A percentile compares a stretch with the other conserved stretches of the same genome.
phyloP scores from a whole-genome alignment of 2,113 vertebrate species.

The Dipodomys stephensi region DNA sequence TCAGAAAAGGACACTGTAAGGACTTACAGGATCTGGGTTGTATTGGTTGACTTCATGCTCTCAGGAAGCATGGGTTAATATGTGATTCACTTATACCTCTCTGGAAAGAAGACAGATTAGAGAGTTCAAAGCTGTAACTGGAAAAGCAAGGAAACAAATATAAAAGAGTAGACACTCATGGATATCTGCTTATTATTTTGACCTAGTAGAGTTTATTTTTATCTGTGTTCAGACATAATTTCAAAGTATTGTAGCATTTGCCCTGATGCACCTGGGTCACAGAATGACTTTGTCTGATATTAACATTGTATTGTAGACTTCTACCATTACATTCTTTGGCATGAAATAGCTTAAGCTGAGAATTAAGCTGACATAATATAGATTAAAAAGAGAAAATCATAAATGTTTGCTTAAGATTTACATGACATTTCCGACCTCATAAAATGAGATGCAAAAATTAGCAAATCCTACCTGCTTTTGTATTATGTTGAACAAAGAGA shows the following conservation, averaged over 20 bases:
- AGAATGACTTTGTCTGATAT: neutral
- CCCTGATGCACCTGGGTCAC: neutral
- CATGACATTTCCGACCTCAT: neutral
- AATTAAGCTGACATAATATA: neutral
- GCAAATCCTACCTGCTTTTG: neutral
- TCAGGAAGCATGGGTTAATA: neutral
- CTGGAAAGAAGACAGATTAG: neutral
- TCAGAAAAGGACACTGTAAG: neutral
- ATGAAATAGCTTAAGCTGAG: neutral
- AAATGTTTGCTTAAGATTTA: neutral
- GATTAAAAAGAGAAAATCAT: neutral
- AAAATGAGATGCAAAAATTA: neutral
- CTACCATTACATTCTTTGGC: neutral
- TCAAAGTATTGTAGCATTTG: neutral
- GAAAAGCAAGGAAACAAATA: neutral
- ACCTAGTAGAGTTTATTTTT: neutral
- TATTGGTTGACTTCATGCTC: neutral
- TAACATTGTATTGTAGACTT: neutral
- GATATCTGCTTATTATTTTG: neutral
- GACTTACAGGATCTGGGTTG: neutral
- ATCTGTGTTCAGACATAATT: neutral
- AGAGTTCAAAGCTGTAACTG: neutral
- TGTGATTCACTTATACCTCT: slow-evolving; percentile 8
- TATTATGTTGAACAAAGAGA: neutral
- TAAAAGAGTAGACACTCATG: neutral